These are phyloP conservation scores for Euwallacea similis DNA, from an alignment of 1,140 invertebrate species.

Conservation along the genomic window DNA sequence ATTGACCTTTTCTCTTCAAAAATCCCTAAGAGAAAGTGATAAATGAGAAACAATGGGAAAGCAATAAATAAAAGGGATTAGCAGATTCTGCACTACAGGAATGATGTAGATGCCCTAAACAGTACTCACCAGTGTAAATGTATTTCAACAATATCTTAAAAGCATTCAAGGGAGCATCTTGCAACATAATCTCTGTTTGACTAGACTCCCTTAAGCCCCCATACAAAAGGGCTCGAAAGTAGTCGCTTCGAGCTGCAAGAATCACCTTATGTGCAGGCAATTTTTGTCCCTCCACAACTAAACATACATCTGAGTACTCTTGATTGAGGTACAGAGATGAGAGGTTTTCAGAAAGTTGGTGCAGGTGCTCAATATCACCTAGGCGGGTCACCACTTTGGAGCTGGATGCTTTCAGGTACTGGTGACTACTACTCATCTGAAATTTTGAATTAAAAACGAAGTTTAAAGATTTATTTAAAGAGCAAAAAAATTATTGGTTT, in stretches of 20 bases:
- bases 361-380: conserved; percentile 53
- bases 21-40: no score
- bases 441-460: not conserved
- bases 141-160: conserved; percentile 92
- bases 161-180: conserved; percentile 81
- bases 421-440: conserved; percentile 49
- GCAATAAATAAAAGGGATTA: no score
- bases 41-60: no score
- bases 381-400: conserved; percentile 39
- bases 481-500: no score
- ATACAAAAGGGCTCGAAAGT: conserved; percentile 88
- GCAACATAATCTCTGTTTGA: conserved; percentile 81
- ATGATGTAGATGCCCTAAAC: not conserved
- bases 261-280: conserved; percentile 89
- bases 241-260: conserved; percentile 90
- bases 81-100: no score
- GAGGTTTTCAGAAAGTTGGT: conserved; percentile 74
- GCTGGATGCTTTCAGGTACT: conserved; percentile 43
- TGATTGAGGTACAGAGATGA: conserved; percentile 80
- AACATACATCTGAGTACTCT: conserved; percentile 88
- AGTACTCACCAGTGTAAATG: conserved; percentile 78
- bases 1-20: no score
- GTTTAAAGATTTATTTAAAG: no score
- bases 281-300: conserved; percentile 81
- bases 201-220: conserved; percentile 90